Percentiles rank a stretch among this genome's conserved stretches.
These are phyloP conservation scores for Globia sparganii DNA, from an alignment of 2,888 invertebrate species.

Conservation along the genomic window DNA sequence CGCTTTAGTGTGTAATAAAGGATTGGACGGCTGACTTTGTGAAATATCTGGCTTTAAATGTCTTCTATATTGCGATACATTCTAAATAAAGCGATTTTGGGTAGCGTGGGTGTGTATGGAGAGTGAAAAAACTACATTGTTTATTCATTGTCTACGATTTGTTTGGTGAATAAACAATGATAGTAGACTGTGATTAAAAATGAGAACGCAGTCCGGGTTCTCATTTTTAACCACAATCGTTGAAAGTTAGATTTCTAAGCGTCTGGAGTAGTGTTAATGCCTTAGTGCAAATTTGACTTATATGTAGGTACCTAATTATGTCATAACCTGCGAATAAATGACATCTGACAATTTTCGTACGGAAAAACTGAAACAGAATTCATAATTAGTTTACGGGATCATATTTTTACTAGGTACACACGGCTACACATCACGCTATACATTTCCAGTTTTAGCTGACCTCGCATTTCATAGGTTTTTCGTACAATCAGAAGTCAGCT, in stretches of 20 bases:
- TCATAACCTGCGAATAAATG: neutral
- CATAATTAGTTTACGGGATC: neutral
- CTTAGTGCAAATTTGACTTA: neutral
- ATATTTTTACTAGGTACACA: neutral
- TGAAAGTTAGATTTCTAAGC: neutral
- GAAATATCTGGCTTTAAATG: constrained; percentile 53
- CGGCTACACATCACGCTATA: no score
- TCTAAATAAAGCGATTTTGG: constrained; percentile 12
- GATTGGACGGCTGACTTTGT: constrained; percentile 56
- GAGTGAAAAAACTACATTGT: constrained; percentile 2
- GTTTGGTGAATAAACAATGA: neutral
- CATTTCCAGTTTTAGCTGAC: no score
- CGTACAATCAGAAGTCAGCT: no score
- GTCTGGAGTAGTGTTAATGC: neutral
- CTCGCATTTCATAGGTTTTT: no score
- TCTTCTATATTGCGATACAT: constrained; percentile 30
- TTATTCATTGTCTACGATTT: neutral
- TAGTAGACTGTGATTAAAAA: no score
- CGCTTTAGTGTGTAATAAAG: constrained; percentile 60
- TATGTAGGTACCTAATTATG: neutral
- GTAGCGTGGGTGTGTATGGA: neutral
- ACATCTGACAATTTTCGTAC: neutral
- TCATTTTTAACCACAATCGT: neutral
- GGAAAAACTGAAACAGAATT: neutral
- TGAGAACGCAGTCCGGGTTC: neutral